phyloP scores from a whole-genome alignment of 1,140 invertebrate genomes.

The Dolichoris vasculosae region DNA sequence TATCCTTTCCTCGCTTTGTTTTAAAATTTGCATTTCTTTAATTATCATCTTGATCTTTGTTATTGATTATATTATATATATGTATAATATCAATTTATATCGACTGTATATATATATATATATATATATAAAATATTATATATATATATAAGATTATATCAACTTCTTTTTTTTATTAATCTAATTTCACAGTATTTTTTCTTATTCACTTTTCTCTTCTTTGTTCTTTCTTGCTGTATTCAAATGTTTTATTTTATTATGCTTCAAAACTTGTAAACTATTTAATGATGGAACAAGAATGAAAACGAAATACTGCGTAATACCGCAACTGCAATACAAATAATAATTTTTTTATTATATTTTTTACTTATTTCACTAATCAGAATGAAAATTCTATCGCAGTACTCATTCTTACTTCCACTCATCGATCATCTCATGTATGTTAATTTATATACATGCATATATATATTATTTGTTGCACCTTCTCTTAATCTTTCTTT shows the following conservation, averaged over 20 bases:
- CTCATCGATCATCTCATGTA: conserved; percentile 7
- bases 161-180: conserved; percentile 65
- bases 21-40: background rate
- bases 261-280: background rate
- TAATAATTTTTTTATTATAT: conserved; percentile 5
- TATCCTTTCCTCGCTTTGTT: background rate
- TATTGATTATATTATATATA: conserved; percentile 64
- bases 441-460: conserved; percentile 47
- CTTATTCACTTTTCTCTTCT: background rate
- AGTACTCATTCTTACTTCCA: background rate
- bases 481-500: conserved; percentile 56
- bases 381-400: background rate
- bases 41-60: conserved; percentile 53
- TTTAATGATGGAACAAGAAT: conserved; percentile 5
- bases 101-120: conserved; percentile 56
- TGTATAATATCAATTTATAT: conserved; percentile 63
- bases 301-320: background rate
- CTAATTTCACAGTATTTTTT: conserved; percentile 58
- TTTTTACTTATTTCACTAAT: background rate
- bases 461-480: conserved; percentile 47
- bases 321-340: background rate
- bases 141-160: conserved; percentile 61
- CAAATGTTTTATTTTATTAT: conserved; percentile 7
- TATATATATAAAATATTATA: conserved; percentile 56
- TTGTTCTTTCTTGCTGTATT: background rate